phyloP scores from a whole-genome alignment of 2,888 invertebrate species.

The Tridacna gigas region DNA sequence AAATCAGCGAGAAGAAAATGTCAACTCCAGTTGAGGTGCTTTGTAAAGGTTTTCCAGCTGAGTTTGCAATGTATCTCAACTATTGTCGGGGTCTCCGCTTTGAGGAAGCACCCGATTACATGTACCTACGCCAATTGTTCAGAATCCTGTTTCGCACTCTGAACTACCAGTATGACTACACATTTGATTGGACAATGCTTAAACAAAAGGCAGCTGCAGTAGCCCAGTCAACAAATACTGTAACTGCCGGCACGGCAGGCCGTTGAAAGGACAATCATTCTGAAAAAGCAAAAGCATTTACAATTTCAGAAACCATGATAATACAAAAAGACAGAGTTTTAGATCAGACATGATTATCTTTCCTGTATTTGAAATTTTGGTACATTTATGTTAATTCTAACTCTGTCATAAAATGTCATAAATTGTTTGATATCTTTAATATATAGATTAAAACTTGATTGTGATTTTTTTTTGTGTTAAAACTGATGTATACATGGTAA shows the following conservation, averaged over 20 bases:
- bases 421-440: too few relatives aligned
- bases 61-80: constrained; percentile 99
- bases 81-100: constrained; percentile 99
- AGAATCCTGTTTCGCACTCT: constrained; percentile 99
- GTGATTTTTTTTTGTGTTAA: too few relatives aligned
- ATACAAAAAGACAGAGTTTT: not conserved
- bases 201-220: constrained; percentile 93
- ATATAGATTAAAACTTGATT: too few relatives aligned
- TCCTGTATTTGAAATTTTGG: too few relatives aligned
- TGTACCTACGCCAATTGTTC: constrained; percentile 99
- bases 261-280: constrained; percentile 46
- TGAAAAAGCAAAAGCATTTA: constrained; percentile 9
- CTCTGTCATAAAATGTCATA: too few relatives aligned
- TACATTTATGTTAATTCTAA: too few relatives aligned
- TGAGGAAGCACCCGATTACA: constrained; percentile 99
- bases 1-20: constrained; percentile 99
- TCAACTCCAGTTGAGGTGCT: constrained; percentile 99
- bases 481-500: too few relatives aligned
- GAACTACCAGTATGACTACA: constrained; percentile 99
- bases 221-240: constrained; percentile 72
- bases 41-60: constrained; percentile 99
- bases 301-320: not conserved
- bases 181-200: constrained; percentile 99
- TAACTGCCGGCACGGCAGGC: constrained; percentile 72
- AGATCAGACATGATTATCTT: too few relatives aligned